Evolutionary conservation across 2,113 vertebrate genomes (phyloP).

Genomic region (Phyllostomus hastatus): DNA sequence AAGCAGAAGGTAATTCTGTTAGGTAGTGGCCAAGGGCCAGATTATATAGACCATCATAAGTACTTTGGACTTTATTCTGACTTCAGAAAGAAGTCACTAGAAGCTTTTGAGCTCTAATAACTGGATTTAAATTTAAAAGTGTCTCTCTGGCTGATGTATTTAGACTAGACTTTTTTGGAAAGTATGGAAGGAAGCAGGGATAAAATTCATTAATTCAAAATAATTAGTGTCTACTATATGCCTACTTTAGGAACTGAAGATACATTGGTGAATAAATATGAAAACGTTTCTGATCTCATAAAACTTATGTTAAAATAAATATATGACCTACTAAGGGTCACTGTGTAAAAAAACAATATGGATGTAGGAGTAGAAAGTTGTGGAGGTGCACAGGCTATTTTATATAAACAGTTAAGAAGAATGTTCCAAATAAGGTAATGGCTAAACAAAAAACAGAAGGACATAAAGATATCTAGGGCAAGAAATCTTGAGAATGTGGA

Average conservation of each 20-base stretch:
- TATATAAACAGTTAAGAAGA: background rate
- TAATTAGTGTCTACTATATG: background rate
- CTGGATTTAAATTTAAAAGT: background rate
- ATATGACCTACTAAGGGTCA: background rate
- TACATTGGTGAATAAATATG: background rate
- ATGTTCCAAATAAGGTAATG: background rate
- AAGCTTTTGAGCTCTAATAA: background rate
- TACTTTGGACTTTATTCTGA: background rate
- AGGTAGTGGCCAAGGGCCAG: background rate
- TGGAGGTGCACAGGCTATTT: background rate
- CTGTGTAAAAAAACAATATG: background rate
- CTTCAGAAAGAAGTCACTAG: background rate
- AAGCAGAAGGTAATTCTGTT: background rate
- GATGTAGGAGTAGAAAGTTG: background rate
- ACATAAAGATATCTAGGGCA: background rate
- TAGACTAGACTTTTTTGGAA: background rate
- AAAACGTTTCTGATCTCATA: background rate
- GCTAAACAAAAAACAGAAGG: background rate
- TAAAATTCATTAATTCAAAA: background rate
- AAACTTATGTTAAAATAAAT: background rate
- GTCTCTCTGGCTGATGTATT: background rate
- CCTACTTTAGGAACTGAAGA: background rate
- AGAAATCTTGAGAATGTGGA: background rate
- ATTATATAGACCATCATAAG: background rate
- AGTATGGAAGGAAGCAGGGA: background rate